Percentiles rank a stretch among this genome's conserved stretches.
Evolutionary conservation across 2,113 vertebrate genomes (phyloP).

Genomic region (Puntigrus tetrazona): DNA sequence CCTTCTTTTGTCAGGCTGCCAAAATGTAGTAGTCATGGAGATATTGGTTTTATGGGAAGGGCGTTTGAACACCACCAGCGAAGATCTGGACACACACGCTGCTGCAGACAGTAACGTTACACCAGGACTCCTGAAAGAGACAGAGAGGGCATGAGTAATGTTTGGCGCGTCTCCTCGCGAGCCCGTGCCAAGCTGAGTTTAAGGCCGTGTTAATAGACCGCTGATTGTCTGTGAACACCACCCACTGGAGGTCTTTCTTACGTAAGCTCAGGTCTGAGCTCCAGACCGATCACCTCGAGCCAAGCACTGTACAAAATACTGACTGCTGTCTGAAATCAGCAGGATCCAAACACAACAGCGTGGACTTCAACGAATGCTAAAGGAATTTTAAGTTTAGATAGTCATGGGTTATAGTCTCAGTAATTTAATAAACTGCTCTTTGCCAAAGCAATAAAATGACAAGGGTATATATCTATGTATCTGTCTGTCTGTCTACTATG

Average conservation of each 20-base stretch:
- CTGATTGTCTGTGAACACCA: not conserved
- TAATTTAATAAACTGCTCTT: no score
- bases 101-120: slow-evolving; percentile 23
- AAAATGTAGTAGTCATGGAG: not conserved
- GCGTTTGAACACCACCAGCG: not conserved
- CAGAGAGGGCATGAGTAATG: slow-evolving; percentile 31
- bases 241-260: not conserved
- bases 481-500: no score
- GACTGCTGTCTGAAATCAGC: no score
- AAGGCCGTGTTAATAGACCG: slow-evolving; percentile 3
- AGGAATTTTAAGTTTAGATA: not conserved
- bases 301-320: not conserved
- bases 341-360: no score
- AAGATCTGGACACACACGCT: slow-evolving; percentile 22
- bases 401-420: no score
- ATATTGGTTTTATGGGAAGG: not conserved
- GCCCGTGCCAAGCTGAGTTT: not conserved
- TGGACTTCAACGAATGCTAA: not conserved
- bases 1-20: not conserved
- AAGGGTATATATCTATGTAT: not conserved
- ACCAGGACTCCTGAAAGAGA: slow-evolving; percentile 14
- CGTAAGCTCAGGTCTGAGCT: slow-evolving; percentile 2
- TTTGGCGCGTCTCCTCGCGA: slow-evolving; percentile 7
- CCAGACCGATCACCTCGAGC: not conserved
- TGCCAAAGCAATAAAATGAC: no score